phyloP scores from a whole-genome alignment of 1,140 invertebrate genomes.

The Drosophila kikkawai region DNA sequence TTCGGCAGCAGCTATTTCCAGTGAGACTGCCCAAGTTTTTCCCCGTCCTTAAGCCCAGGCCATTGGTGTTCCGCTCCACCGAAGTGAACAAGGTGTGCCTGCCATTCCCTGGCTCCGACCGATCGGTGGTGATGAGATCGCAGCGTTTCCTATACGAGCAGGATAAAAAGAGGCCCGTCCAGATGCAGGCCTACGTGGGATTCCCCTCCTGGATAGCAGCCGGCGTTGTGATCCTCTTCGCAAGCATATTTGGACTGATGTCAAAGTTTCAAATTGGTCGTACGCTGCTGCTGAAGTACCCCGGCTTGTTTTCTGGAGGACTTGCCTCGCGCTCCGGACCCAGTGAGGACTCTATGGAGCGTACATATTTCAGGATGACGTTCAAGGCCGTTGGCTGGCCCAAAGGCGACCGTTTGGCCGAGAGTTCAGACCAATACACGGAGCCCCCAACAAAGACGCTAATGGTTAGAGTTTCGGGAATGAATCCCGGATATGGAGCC shows the following conservation, averaged over 20 bases:
- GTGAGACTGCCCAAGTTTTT: slow-evolving; percentile 87
- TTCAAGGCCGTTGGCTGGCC: slow-evolving; percentile 92
- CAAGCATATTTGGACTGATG: slow-evolving; percentile 88
- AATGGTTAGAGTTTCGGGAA: slow-evolving; percentile 87
- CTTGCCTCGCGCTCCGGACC: slow-evolving; percentile 89
- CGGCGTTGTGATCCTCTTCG: slow-evolving; percentile 86
- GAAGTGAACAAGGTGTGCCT: slow-evolving; percentile 87
- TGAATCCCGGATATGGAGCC: slow-evolving; percentile 94
- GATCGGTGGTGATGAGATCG: slow-evolving; percentile 91
- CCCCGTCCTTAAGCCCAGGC: slow-evolving; percentile 87
- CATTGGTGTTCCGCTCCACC: slow-evolving; percentile 88
- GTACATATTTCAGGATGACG: slow-evolving; percentile 88
- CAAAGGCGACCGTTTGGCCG: slow-evolving; percentile 87
- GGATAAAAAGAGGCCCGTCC: slow-evolving; percentile 90
- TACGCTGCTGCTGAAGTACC: slow-evolving; percentile 89
- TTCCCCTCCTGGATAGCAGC: slow-evolving; percentile 82
- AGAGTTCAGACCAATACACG: slow-evolving; percentile 87
- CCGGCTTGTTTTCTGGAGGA: slow-evolving; percentile 91
- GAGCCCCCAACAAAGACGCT: slow-evolving; percentile 89
- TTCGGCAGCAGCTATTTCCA: slow-evolving; percentile 89
- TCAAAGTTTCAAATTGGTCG: slow-evolving; percentile 88
- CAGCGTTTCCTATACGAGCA: slow-evolving; percentile 90
- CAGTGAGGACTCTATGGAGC: slow-evolving; percentile 88
- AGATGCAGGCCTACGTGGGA: slow-evolving; percentile 88
- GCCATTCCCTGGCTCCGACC: slow-evolving; percentile 93